A percentile compares a stretch with the other conserved stretches of the same genome.
phyloP scores from a whole-genome alignment of 2,113 vertebrate species.

The Oreochromis spilurus region DNA sequence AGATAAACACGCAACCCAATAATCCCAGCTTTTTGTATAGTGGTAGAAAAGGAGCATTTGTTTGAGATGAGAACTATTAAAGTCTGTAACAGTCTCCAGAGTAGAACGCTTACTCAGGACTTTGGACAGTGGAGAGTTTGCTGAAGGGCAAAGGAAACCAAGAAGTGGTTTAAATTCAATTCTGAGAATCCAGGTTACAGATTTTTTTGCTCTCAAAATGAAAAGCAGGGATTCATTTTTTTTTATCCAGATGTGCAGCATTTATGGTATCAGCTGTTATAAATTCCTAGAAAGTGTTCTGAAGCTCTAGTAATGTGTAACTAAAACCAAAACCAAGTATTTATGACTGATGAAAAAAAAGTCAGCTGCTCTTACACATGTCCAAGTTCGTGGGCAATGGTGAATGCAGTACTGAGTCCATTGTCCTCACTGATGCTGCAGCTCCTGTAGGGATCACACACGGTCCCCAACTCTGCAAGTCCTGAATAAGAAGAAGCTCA shows the following conservation, averaged over 20 bases:
- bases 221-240: not conserved
- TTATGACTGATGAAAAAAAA: not conserved
- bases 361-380: slow-evolving; percentile 85
- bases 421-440: slow-evolving; percentile 98
- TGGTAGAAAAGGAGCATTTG: slow-evolving; percentile 38
- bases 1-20: slow-evolving; percentile 59
- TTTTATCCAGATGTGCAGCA: not conserved
- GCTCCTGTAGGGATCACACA: slow-evolving; percentile 94
- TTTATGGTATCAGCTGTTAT: not conserved
- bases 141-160: not conserved
- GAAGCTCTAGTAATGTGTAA: not conserved
- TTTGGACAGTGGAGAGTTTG: slow-evolving; percentile 11
- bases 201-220: not conserved
- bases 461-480: slow-evolving; percentile 93
- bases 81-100: slow-evolving; percentile 51
- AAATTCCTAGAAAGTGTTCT: not conserved
- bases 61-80: slow-evolving; percentile 22
- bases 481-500: slow-evolving; percentile 67
- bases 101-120: slow-evolving; percentile 5
- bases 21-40: slow-evolving; percentile 44
- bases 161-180: not conserved
- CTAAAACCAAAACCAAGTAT: not conserved
- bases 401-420: slow-evolving; percentile 95
- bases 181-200: not conserved
- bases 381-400: slow-evolving; percentile 96